phyloP scores from a whole-genome alignment of 2,888 invertebrate species.

The Mantis religiosa region DNA sequence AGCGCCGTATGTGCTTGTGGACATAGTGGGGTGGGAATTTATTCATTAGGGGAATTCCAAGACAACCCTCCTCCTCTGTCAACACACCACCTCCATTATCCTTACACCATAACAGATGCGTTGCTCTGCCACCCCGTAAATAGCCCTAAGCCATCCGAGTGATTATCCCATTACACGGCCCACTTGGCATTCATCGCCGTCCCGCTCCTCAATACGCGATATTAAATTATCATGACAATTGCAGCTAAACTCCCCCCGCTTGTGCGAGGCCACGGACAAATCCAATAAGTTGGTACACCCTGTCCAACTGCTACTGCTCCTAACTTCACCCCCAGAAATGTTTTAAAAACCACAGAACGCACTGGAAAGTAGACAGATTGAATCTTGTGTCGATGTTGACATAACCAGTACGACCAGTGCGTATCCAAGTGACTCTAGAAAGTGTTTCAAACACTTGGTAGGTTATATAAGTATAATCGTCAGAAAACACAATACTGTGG shows the following conservation, averaged over 20 bases:
- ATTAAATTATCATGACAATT: constrained; percentile 33
- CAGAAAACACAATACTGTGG: no score
- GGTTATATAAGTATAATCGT: no score
- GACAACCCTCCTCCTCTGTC: not conserved
- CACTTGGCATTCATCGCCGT: constrained; percentile 27
- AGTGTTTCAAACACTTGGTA: no score
- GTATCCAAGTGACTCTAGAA: no score
- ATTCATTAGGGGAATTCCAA: not conserved
- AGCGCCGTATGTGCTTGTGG: not conserved
- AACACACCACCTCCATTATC: not conserved
- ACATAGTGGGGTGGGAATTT: not conserved
- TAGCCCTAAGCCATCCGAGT: constrained; percentile 11
- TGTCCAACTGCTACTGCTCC: not conserved
- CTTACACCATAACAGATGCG: constrained; percentile 20
- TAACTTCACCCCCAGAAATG: no score
- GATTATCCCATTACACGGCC: constrained; percentile 29
- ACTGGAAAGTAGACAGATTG: no score
- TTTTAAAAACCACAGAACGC: no score
- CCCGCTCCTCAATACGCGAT: constrained; percentile 23
- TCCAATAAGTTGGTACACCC: constrained; percentile 7
- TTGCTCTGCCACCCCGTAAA: constrained; percentile 2
- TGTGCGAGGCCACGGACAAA: constrained; percentile 20
- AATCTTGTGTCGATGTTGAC: no score
- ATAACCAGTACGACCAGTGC: no score
- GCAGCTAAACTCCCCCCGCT: constrained; percentile 17